phyloP scores from a whole-genome alignment of 2,113 vertebrate genomes.

The Hipposideros armiger region DNA sequence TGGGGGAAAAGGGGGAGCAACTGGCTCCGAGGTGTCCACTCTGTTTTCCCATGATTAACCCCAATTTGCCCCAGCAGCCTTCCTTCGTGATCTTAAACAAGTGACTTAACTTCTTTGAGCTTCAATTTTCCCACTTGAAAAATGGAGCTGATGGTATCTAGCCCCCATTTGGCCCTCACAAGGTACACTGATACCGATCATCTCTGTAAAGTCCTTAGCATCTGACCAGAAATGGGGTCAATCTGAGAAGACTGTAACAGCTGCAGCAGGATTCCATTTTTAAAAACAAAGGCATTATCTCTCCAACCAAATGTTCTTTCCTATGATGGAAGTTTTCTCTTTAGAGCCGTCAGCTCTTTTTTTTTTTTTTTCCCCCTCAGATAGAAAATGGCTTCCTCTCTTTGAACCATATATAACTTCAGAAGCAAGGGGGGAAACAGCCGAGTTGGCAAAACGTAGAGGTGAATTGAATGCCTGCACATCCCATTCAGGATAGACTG shows the following conservation, averaged over 20 bases:
- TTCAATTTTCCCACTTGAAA: constrained; percentile 72
- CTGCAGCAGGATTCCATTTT: constrained; percentile 59
- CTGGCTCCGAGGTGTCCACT: neutral
- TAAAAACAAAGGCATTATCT: constrained; percentile 76
- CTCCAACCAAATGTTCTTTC: constrained; percentile 64
- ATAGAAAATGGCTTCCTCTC: constrained; percentile 77
- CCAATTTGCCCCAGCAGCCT: constrained; percentile 41
- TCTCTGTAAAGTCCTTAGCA: constrained; percentile 13
- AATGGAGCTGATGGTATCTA: constrained; percentile 66
- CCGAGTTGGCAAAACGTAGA: constrained; percentile 80
- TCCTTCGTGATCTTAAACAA: constrained; percentile 38
- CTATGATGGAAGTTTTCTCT: constrained; percentile 74
- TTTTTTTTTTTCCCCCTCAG: neutral
- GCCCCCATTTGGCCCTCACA: neutral
- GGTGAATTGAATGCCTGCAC: constrained; percentile 81
- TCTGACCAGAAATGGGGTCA: constrained; percentile 46
- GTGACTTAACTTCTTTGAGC: constrained; percentile 51
- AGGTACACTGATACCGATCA: neutral
- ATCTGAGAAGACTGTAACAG: constrained; percentile 1
- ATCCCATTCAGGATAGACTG: constrained; percentile 82
- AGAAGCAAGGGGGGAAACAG: constrained; percentile 54
- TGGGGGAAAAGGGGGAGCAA: no score
- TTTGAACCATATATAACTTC: constrained; percentile 80
- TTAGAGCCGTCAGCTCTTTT: constrained; percentile 78
- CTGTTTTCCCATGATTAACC: neutral